Evolutionary conservation across 2,888 invertebrate species (phyloP), one percentile per base, ranked within the genome.

Genomic region (Diploptera punctata): DNA sequence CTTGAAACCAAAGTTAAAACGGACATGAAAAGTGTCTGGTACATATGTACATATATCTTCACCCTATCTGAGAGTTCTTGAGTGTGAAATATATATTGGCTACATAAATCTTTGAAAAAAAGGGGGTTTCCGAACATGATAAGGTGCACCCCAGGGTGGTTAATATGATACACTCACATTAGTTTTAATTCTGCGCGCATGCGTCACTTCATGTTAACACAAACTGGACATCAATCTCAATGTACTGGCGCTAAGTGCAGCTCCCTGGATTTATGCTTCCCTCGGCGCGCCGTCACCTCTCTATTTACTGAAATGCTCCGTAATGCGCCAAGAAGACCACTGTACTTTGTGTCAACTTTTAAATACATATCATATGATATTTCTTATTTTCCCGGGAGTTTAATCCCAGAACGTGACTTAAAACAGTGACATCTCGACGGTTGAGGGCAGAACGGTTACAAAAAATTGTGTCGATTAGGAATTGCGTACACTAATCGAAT

Each of bases 181-280:
- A 38, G 38, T 62, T 62, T 62, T 62, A 62, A 62, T 62, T 62
- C 38, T 62, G 21, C 21, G 43, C 43, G 38, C 38, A 18, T 43
- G 24, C 7, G 62, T 21, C 16, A 31, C 4, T 21, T 24, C 52
- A 52, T 60, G 3, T 24, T 13, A 52, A 52, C 52, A 52, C 24
- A 52, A 21, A 4, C 21, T 24, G 13, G 21, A 13, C 9, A 52
- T 52, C 52, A 24, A 9, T 52, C 52, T 52, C 24, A 19, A 52
- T 52, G 9, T 21, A 21, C 13, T 13, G 21, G 10, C 3, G 52
- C 24, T 52, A 24, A 24, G 24, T 24, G 19, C 24, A 52, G 19
- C 3, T 52, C 24, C 19, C 5, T 9, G 9, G 24, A 52, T 13
- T 3, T 24, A 3, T 21, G 9, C 19, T 24, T 52, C n/a, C n/a